Evolutionary conservation across 2,888 invertebrate genomes (phyloP), one percentile per base, ranked within the genome.

Genomic region (Thysanoteuthis rhombus): DNA sequence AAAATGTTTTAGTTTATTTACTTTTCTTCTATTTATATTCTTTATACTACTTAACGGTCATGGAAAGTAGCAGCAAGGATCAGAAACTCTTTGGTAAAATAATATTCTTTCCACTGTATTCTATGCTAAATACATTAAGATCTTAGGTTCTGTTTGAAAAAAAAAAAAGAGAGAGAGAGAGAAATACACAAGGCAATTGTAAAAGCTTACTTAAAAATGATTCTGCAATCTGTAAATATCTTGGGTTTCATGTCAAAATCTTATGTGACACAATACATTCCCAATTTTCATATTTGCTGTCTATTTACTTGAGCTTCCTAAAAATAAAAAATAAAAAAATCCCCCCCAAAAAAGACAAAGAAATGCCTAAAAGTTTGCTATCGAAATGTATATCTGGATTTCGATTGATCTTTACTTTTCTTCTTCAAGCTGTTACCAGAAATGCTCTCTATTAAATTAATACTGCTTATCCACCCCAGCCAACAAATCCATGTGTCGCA

Each of bases 11-110:
- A n/a, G 75, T 75, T 75, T 75, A 75, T 75, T 75, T 75, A 75
- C 75, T 75, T 75, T 75, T n/a, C 75, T 75, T n/a, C 75, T n/a
- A n/a, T 75, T 75, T 75, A 75, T 75, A n/a, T 75, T 75, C 75
- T n/a, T n/a, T 75, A n/a, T 19, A 75, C 75, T 75, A 75, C 75
- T 75, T 75, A 75, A 75, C n/a, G n/a, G 75, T 75, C n/a, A n/a
- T 75, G n/a, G n/a, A 75, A 75, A 75, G 75, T 36, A 75, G 75
- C 75, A 75, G 75, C 75, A 75, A 75, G 75, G 75, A 75, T 75
- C 75, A 75, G 75, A 75, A 75, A 75, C 75, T 75, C 75, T 75
- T 75, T 75, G 75, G 75, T 75, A 75, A 75, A 36, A 75, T 75
- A 75, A 75, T 75, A 75, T 75, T 75, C 75, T 75, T 75, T 75